Conservation (phyloP, 2,888 invertebrate genomes). For the Cosmorhoe ocellata region DNA sequence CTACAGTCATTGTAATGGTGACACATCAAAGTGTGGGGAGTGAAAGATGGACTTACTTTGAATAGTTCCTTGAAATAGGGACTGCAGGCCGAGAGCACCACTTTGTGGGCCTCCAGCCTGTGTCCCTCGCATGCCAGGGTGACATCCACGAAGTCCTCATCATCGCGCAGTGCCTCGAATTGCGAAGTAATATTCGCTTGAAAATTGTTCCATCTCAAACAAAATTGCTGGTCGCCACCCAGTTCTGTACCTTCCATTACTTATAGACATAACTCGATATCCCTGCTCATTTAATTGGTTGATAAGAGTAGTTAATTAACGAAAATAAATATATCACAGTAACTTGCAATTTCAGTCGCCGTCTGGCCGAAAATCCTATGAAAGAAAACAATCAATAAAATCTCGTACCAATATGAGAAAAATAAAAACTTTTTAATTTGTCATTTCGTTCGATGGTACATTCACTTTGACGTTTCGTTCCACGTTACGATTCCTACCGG, state of each 20-base stretch:
- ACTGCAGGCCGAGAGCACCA: slow-evolving; percentile 93
- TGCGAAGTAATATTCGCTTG: slow-evolving; percentile 93
- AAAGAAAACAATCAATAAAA: slow-evolving; percentile 84
- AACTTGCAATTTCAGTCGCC: slow-evolving; percentile 83
- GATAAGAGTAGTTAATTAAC: slow-evolving; percentile 81
- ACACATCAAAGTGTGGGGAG: slow-evolving; percentile 82
- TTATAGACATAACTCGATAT: slow-evolving; percentile 83
- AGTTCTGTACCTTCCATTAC: slow-evolving; percentile 84
- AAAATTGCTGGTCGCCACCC: slow-evolving; percentile 91
- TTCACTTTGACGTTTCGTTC: slow-evolving; percentile 79
- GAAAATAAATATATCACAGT: slow-evolving; percentile 83
- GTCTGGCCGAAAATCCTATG: slow-evolving; percentile 83
- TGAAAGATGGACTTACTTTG: slow-evolving; percentile 87
- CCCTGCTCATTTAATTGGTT: slow-evolving; percentile 83
- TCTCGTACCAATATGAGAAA: slow-evolving; percentile 83
- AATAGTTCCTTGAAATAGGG: slow-evolving; percentile 94
- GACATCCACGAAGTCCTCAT: slow-evolving; percentile 94
- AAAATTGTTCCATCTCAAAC: slow-evolving; percentile 95
- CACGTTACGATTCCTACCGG: slow-evolving; percentile 49
- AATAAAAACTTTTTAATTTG: slow-evolving; percentile 83
- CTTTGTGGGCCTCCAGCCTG: slow-evolving; percentile 92
- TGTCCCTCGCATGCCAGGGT: slow-evolving; percentile 93
- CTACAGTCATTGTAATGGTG: slow-evolving; percentile 83
- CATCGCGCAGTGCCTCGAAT: slow-evolving; percentile 91
- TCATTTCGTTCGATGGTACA: slow-evolving; percentile 81